Evolutionary conservation across 2,113 vertebrate genomes (phyloP), one percentile per base, ranked within the genome.

Genomic region (Bucco capensis): DNA sequence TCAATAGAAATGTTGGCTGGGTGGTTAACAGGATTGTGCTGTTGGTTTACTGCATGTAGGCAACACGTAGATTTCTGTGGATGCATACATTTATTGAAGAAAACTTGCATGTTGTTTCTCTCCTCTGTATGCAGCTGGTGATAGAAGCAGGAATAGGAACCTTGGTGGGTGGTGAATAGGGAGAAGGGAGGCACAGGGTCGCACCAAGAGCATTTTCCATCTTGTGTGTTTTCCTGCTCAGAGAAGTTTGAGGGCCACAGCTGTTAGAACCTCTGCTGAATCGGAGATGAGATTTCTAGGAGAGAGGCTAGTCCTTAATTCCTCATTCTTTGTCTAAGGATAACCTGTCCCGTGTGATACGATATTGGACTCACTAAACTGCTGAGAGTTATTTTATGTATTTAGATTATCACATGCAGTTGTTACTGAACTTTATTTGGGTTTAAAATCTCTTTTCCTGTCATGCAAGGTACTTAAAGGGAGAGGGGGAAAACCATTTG

Each of bases 81-180:
- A 12, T 38, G 62, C 4, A 3, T 0, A 0, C 12, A 33, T 22
- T 70, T 50, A 28, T 18, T 50, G 50, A 73, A 47, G 8, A 19
- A 38, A 62, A 38, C 14, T 30, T 62, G 31, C 4, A 10, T 65
- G 13, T 17, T 67, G 5, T 82, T 62, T 71, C 21, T 72, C 21
- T 75, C 11, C 14, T 69, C 16, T 54, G 16, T 22, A 1, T 53
- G 47, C 23, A 47, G 4, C 1, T 76, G 12, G 51, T 57, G 38
- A 40, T 3, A 37, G 53, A 51, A 69, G 24, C 14, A 17, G 56
- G 70, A 83, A 58, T 42, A 51, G n/a, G 69, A 81, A 53, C 27
- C 19, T 61, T 25, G 12, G 31, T 54, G 50, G 18, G 37, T 75
- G 22, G 57, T 57, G 71, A 65, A 66, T 11, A 28, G 57, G 33